These are phyloP conservation scores for Plectropomus leopardus DNA, from an alignment of 2,113 vertebrate species.

Conservation along the genomic window DNA sequence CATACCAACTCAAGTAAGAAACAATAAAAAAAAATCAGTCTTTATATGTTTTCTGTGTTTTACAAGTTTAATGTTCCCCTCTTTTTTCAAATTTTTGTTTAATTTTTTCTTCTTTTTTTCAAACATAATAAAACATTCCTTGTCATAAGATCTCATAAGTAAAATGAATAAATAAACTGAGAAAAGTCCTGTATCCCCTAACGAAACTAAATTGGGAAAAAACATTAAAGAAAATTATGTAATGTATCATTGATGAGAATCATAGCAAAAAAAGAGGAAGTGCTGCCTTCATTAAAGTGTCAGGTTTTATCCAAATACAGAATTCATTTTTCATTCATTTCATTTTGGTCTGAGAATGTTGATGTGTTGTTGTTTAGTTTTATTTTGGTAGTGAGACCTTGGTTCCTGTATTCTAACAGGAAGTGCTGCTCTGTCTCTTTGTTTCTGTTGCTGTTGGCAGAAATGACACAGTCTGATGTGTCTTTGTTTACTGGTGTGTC, in stretches of 20 bases:
- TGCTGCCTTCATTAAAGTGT: neutral
- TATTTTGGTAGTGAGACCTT: neutral
- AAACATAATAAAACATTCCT: too few relatives aligned
- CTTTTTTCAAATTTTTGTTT: too few relatives aligned
- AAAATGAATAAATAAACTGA: neutral
- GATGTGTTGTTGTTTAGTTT: neutral
- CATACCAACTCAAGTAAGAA: too few relatives aligned
- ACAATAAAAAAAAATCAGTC: too few relatives aligned
- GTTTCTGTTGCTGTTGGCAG: slow-evolving; percentile 26
- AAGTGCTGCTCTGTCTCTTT: slow-evolving; percentile 10
- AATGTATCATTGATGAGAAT: neutral
- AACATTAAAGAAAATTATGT: neutral
- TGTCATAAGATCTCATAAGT: too few relatives aligned
- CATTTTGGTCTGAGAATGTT: neutral
- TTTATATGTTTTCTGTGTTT: too few relatives aligned
- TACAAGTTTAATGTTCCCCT: too few relatives aligned
- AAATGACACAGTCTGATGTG: neutral
- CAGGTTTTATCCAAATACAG: neutral
- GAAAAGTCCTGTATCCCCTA: too few relatives aligned
- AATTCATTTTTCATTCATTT: too few relatives aligned
- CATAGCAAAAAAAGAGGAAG: neutral
- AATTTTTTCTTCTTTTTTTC: too few relatives aligned
- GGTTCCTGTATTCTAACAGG: neutral
- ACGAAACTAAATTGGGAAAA: too few relatives aligned
- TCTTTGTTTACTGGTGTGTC: neutral